These are phyloP conservation scores for Panulirus ornatus DNA, from an alignment of 1,140 invertebrate species.

Conservation along the genomic window DNA sequence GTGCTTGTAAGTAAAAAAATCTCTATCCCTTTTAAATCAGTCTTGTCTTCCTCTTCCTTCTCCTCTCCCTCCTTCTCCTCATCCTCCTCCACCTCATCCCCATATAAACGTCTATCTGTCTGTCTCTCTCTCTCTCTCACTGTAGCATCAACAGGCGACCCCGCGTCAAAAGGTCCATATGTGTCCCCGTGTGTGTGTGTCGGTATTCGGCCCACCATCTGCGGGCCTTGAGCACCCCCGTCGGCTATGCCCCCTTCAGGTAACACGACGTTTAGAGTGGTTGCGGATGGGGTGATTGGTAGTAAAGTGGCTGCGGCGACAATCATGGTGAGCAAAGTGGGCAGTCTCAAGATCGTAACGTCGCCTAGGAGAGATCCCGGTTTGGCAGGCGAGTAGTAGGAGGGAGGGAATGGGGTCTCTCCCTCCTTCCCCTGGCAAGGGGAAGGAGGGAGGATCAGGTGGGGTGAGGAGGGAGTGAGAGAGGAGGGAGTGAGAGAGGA, in stretches of 20 bases:
- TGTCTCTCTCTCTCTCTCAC: constrained; percentile 19
- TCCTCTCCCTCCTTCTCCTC: constrained; percentile 4
- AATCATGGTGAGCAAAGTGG: constrained; percentile 69
- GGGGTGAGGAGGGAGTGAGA: background rate
- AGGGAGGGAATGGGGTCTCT: background rate
- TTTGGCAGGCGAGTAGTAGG: constrained; percentile 34
- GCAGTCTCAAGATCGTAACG: constrained; percentile 69
- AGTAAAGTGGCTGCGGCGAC: constrained; percentile 69
- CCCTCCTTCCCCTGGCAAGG: no score
- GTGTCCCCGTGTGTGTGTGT: constrained; percentile 5
- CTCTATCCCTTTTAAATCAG: background rate
- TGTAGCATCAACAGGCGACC: constrained; percentile 37
- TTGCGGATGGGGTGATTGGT: constrained; percentile 70
- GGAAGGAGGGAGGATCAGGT: background rate
- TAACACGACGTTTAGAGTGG: constrained; percentile 71
- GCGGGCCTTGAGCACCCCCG: constrained; percentile 37
- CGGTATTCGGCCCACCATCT: constrained; percentile 2
- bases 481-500: background rate
- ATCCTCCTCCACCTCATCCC: constrained; percentile 1
- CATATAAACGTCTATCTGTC: no score
- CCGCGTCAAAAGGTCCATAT: constrained; percentile 25
- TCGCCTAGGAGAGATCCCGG: constrained; percentile 62
- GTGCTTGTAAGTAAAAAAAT: background rate
- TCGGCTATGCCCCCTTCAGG: constrained; percentile 42
- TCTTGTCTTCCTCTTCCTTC: background rate